Evolutionary conservation across 2,888 invertebrate species (phyloP), one percentile per base, ranked within the genome.

Genomic region (Sphaerophoria taeniata): DNA sequence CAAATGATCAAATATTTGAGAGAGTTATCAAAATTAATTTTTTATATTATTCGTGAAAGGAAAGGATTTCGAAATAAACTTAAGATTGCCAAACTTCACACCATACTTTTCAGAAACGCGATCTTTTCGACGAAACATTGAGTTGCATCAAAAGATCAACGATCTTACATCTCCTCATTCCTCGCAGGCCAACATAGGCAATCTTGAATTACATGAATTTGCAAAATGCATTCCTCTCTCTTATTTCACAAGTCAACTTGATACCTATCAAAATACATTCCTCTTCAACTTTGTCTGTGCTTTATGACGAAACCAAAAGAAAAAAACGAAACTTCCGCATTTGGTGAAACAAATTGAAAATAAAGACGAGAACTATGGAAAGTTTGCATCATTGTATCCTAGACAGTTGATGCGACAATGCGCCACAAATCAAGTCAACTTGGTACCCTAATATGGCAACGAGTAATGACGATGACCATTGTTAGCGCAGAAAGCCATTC

Each of bases 401-500:
- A 71, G 75, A 76, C 47, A 24, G 24, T 24, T 24, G 16, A 5
- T 63, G 49, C 75, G 72, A 80, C 84, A 78, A 80, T 80, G 80
- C 80, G 80, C 80, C 71, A 84, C 80, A 80, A 84, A 84, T 84
- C 80, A 84, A 74, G 79, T 79, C 79, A 65, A 47, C 60, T 33
- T 60, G 65, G 75, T 75, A 75, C 75, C 83, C 76, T 76, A 61
- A 79, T 84, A 58, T 53, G 79, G 79, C 63, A 51, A 58, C 6
- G 51, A 55, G 53, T 58, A 36, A 79, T 71, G 71, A 55, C 53
- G 63, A 67, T 79, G 83, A 74, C 79, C 79, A 60, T 83, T 69
- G 74, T 74, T 71, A 74, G 79, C 70, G 74, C 65, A 51, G 74
- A 78, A 63, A 83, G 65, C 78, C 69, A 83, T 83, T 78, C 70